phyloP scores from a whole-genome alignment of 2,888 invertebrate genomes.

The Platycheirus rosarum region DNA sequence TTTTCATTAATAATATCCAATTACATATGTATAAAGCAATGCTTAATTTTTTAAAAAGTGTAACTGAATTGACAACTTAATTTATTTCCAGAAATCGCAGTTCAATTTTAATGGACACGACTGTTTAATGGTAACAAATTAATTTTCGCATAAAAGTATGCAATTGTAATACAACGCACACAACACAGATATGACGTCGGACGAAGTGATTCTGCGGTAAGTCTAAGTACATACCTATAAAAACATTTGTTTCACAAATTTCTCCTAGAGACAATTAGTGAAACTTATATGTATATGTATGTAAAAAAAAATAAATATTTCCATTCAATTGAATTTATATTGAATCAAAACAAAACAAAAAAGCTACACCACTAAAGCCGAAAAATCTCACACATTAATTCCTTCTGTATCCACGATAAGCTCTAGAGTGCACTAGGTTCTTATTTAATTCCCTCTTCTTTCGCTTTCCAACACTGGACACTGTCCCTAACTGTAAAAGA shows the following conservation, averaged over 20 bases:
- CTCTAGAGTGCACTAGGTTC: slow-evolving; percentile 54
- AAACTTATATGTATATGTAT: not conserved
- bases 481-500: slow-evolving; percentile 89
- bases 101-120: too few relatives aligned
- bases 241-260: slow-evolving; percentile 12
- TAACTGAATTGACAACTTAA: too few relatives aligned
- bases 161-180: slow-evolving; percentile 19
- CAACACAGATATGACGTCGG: slow-evolving; percentile 61
- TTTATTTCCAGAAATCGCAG: too few relatives aligned
- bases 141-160: slow-evolving; percentile 45
- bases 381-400: slow-evolving; percentile 31
- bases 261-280: not conserved
- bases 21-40: too few relatives aligned
- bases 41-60: too few relatives aligned
- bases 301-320: slow-evolving; percentile 24
- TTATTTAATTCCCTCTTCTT: slow-evolving; percentile 75
- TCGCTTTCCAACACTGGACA: slow-evolving; percentile 84
- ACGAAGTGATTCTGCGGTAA: slow-evolving; percentile 70
- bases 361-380: slow-evolving; percentile 1
- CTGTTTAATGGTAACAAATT: too few relatives aligned
- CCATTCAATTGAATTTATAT: slow-evolving; percentile 65
- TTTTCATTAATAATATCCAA: too few relatives aligned
- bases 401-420: slow-evolving; percentile 55
- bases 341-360: slow-evolving; percentile 43
- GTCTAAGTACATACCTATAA: slow-evolving; percentile 5